Conservation (phyloP, 2,113 vertebrate species). For the Nibea albiflora region DNA sequence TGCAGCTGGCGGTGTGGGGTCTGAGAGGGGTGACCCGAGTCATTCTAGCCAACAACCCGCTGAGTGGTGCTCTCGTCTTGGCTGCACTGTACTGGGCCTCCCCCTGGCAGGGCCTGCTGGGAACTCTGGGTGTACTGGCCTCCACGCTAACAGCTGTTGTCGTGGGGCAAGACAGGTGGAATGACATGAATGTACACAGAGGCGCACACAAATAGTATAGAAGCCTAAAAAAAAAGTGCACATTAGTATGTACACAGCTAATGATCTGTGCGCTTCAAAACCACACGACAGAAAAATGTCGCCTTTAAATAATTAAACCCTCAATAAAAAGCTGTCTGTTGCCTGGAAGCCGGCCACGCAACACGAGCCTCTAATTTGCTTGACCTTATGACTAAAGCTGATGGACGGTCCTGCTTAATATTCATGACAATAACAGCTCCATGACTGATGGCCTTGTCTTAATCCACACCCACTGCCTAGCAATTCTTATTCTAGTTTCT, state of each 20-base stretch:
- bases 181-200: not conserved
- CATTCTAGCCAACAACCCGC: constrained; percentile 83
- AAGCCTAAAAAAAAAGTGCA: not conserved
- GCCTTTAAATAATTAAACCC: not conserved
- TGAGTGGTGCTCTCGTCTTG: constrained; percentile 82
- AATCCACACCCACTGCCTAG: not conserved
- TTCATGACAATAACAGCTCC: constrained; percentile 25
- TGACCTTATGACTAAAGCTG: not conserved
- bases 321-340: not conserved
- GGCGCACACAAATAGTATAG: not conserved
- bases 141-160: constrained; percentile 82
- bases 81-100: constrained; percentile 76
- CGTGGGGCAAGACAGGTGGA: constrained; percentile 79
- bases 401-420: constrained; percentile 15
- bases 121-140: constrained; percentile 76
- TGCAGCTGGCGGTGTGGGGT: constrained; percentile 80
- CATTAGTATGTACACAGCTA: not conserved
- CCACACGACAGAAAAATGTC: not conserved
- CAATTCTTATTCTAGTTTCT: not conserved
- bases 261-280: not conserved
- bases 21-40: constrained; percentile 80
- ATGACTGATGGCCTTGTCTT: not conserved
- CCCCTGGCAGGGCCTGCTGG: constrained; percentile 82
- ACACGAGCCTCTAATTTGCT: constrained; percentile 4
- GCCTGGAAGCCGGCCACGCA: not conserved